Base-by-base conservation (phyloP, 1,140 invertebrate genomes). In the Drosophila ambigua region DNA sequence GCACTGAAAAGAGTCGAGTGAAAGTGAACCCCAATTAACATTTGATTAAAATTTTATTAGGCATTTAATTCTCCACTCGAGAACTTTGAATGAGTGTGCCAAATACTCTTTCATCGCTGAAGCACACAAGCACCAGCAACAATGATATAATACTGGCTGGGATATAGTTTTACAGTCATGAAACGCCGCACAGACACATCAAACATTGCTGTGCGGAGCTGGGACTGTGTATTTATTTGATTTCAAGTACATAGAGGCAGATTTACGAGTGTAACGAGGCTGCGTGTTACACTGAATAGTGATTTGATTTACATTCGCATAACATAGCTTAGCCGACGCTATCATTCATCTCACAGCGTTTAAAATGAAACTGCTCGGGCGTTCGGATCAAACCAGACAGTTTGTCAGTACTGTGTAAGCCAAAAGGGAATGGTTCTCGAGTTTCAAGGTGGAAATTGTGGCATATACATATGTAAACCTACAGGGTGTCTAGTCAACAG, bases 1-100 rank as follows among this genome's bases (percentile, higher is more conserved):
- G 95, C 59, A 96, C 94, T 95, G 90, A 8, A 90, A 91, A 54
- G 67, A 57, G 61, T 51, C 16, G 5, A 52, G 71, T 55, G 68
- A 60, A 59, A 11, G 43, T 2, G 8, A 39, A 39, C 4, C 11
- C 35, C 2, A 71, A 39, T 80, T 73, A 69, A 60, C 11, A 39
- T 39, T 39, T 39, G 35, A 39, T 39, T 13, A 39, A 4, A 11
- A 13, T 13, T 39, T 39, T 11, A 39, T 39, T 39, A 5, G 35
- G 35, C 35, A 13, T 13, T 39, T 4, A 5, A 39, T 39, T 11
- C 11, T 13, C 11, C 35, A 13, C 11, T 2, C 13, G 5, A 8
- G 7, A 9, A 16, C 11, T 35, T 24, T 3, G 13, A 35, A 6
- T 11, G 5, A 44, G 15, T 90, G 79, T 90, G 49, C 59, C 77